Conservation (phyloP, 2,113 vertebrate species). For the Zeus faber region DNA sequence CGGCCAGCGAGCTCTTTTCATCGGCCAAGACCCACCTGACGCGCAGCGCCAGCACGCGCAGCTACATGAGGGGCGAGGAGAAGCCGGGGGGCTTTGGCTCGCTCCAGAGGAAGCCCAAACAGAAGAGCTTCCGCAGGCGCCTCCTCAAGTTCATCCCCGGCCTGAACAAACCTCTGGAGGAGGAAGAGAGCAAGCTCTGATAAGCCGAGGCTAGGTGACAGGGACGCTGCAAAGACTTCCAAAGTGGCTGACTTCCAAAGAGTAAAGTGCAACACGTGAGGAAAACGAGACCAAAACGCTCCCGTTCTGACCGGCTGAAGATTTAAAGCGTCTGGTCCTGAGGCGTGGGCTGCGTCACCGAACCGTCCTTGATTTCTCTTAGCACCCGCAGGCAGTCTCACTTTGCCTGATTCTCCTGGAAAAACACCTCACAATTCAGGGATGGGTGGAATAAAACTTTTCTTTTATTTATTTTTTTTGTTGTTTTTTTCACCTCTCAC, state of each 20-base stretch:
- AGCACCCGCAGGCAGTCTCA: no score
- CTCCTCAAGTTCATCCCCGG: slow-evolving; percentile 95
- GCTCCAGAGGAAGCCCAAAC: slow-evolving; percentile 82
- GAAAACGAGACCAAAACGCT: slow-evolving; percentile 43
- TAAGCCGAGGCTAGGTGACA: slow-evolving; percentile 5
- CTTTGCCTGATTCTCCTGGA: no score
- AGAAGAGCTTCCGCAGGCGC: slow-evolving; percentile 85
- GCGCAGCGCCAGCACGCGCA: slow-evolving; percentile 85
- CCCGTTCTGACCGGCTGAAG: no score
- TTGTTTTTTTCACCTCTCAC: no score
- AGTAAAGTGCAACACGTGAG: slow-evolving; percentile 7
- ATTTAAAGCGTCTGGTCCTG: slow-evolving; percentile 17
- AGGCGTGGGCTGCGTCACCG: slow-evolving; percentile 7
- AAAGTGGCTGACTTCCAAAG: slow-evolving; percentile 23
- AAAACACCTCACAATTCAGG: no score
- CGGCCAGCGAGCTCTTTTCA: slow-evolving; percentile 67
- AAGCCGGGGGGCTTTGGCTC: slow-evolving; percentile 62
- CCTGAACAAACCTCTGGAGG: slow-evolving; percentile 89
- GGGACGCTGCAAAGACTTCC: background rate
- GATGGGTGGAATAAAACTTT: no score
- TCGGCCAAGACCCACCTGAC: slow-evolving; percentile 67
- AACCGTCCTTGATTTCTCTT: no score
- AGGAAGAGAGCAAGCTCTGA: slow-evolving; percentile 95
- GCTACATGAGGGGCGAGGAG: slow-evolving; percentile 57
- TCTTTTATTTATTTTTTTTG: no score